Evolutionary conservation across 30 jellyfish, hydroid and myxozoan genomes (phyloP).

Genomic region (Chrysaora quinquecirrha): DNA sequence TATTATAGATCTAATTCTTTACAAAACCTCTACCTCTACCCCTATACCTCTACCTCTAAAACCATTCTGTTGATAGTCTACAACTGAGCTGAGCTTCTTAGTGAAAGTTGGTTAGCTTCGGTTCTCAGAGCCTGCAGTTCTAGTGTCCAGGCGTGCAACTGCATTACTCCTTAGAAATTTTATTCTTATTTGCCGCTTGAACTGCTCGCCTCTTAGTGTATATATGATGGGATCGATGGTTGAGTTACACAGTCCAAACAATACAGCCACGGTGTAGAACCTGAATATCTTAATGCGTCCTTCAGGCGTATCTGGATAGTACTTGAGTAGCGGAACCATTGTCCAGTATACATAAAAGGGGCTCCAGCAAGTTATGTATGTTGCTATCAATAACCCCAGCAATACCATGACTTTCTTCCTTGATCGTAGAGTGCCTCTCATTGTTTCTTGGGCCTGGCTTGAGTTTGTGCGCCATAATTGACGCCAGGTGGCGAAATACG

Average conservation of each 20-base stretch:
- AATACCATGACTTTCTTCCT: constrained; percentile 62
- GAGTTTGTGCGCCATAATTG: constrained; percentile 14
- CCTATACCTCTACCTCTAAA: too few species aligned
- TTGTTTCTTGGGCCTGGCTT: background rate
- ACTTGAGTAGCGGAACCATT: constrained; percentile 11
- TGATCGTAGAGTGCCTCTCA: background rate
- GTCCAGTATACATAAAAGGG: constrained; percentile 70
- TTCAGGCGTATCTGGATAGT: constrained; percentile 23
- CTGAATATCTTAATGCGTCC: constrained; percentile 34
- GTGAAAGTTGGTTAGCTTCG: too few species aligned
- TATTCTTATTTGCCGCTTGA: constrained; percentile 28
- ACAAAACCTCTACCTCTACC: too few species aligned
- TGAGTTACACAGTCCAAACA: constrained; percentile 57
- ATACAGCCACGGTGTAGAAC: constrained; percentile 44
- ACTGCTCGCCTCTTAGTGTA: constrained; percentile 68
- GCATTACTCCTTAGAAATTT: background rate
- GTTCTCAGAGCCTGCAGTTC: too few species aligned
- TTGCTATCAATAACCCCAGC: constrained; percentile 50
- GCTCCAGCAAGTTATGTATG: constrained; percentile 53
- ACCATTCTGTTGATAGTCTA: too few species aligned
- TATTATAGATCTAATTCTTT: too few species aligned
- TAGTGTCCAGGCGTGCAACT: too few species aligned
- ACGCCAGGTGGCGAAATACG: constrained; percentile 59
- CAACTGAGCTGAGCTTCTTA: too few species aligned
- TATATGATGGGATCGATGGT: constrained; percentile 64